These are phyloP conservation scores for Hyphantria cunea DNA, from an alignment of 1,140 invertebrate genomes.

Conservation along the genomic window DNA sequence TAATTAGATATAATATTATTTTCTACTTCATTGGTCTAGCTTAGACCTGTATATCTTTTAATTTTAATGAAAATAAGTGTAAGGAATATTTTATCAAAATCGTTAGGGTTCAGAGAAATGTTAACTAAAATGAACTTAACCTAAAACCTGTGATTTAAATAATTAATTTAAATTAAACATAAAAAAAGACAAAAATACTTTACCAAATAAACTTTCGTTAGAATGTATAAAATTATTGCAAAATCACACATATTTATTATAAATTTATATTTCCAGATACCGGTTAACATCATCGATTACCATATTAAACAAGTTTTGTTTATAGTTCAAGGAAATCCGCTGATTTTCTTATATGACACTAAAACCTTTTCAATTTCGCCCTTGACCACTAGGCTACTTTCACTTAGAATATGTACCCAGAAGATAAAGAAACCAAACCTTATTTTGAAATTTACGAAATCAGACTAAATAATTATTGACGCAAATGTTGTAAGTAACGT, in stretches of 20 bases:
- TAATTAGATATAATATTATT: no score
- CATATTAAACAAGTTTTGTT: conserved; percentile 8
- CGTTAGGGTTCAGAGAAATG: no score
- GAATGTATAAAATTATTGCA: background rate
- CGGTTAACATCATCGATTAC: conserved; percentile 11
- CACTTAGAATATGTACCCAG: background rate
- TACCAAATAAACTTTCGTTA: no score
- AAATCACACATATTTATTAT: conserved; percentile 14
- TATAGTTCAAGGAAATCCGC: conserved; percentile 19
- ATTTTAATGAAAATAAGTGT: no score
- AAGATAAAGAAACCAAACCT: no score
- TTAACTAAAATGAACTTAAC: no score
- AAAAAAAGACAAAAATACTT: no score
- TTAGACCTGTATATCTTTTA: no score
- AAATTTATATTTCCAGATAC: conserved; percentile 11
- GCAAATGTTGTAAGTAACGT: background rate
- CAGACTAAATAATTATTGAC: background rate
- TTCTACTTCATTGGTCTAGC: no score
- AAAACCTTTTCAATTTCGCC: conserved; percentile 1
- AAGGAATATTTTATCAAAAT: no score
- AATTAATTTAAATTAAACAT: no score
- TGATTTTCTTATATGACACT: conserved; percentile 7
- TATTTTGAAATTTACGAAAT: background rate
- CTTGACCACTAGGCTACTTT: conserved; percentile 10
- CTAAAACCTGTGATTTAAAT: no score